These are phyloP conservation scores for Marronus borbonicus DNA, from an alignment of 2,888 invertebrate species.

Conservation along the genomic window DNA sequence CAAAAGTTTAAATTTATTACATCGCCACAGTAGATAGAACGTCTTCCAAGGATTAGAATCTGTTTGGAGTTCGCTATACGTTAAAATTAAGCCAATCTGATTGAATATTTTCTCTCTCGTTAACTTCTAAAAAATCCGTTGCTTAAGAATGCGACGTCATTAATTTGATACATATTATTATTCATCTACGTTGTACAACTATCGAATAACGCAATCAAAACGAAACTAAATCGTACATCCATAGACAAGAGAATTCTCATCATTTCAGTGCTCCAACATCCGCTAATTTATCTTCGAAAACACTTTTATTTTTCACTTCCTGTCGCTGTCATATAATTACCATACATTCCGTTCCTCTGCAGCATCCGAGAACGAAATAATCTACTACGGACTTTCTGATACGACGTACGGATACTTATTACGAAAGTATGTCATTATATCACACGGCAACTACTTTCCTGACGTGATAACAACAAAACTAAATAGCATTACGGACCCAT, in stretches of 20 bases:
- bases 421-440: constrained; percentile 15
- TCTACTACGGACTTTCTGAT: constrained; percentile 1
- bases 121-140: too few species aligned
- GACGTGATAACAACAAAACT: constrained; percentile 10
- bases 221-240: background rate
- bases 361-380: constrained; percentile 1
- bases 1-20: too few species aligned
- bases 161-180: background rate
- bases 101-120: too few species aligned
- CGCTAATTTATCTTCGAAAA: constrained; percentile 44
- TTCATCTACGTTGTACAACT: background rate
- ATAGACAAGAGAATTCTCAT: background rate
- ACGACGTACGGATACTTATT: constrained; percentile 1
- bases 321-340: constrained; percentile 25
- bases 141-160: too few species aligned
- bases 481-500: constrained; percentile 1
- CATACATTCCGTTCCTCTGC: background rate
- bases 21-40: too few species aligned
- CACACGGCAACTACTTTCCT: constrained; percentile 10
- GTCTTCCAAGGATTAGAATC: too few species aligned
- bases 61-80: too few species aligned
- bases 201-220: background rate
- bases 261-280: constrained; percentile 32
- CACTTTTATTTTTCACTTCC: constrained; percentile 50
- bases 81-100: too few species aligned